Conservation (phyloP, 2,797 vertebrate species). For the Vespertilio murinus region DNA sequence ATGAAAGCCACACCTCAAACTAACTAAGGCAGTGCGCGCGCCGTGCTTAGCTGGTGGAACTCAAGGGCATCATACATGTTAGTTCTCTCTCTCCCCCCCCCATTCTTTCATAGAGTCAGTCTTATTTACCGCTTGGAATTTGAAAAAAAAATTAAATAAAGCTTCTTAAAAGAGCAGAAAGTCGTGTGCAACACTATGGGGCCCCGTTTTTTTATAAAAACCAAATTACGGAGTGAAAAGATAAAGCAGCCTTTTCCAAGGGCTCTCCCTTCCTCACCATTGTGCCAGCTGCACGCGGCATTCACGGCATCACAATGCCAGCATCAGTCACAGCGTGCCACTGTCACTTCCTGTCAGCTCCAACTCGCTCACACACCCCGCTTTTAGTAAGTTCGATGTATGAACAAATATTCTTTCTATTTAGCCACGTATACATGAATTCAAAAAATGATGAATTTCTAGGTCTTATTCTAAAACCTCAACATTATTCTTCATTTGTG, state of each 20-base stretch:
- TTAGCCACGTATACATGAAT: not conserved
- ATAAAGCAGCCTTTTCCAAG: not conserved
- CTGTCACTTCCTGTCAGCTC: not conserved
- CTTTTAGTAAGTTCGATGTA: not conserved
- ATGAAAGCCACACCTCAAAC: not conserved
- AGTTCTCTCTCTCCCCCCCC: not conserved
- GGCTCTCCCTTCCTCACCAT: not conserved
- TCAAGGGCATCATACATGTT: not conserved
- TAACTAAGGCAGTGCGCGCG: too few relatives aligned
- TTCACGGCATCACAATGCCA: not conserved
- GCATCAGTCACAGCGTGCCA: not conserved
- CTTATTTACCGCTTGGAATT: not conserved
- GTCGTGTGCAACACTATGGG: not conserved
- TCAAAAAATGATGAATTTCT: not conserved
- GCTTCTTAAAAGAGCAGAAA: not conserved
- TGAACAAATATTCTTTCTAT: not conserved
- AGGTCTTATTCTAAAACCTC: conserved; percentile 16
- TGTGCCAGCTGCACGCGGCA: not conserved
- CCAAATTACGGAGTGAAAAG: not conserved
- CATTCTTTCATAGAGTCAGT: not conserved
- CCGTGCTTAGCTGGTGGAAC: not conserved
- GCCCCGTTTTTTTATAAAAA: not conserved
- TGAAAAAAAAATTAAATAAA: not conserved
- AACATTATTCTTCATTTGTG: conserved; percentile 13
- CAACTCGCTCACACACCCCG: not conserved